Evolutionary conservation across 2,888 invertebrate species (phyloP).

Genomic region (Drosophila mettleri): DNA sequence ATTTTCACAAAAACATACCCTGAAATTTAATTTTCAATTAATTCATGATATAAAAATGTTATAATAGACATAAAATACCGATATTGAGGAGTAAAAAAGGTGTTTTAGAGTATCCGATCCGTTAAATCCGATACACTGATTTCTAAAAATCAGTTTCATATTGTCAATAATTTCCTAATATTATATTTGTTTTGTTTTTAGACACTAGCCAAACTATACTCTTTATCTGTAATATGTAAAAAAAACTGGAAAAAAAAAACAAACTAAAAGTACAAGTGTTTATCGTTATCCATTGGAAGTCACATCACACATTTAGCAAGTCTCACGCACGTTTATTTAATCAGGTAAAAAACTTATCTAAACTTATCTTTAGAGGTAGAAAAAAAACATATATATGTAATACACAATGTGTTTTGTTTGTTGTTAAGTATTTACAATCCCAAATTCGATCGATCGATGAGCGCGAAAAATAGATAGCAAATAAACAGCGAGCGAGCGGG

Average conservation of each 20-base stretch:
- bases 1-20: too few relatives aligned
- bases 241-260: too few relatives aligned
- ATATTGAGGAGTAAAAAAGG: too few relatives aligned
- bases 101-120: too few relatives aligned
- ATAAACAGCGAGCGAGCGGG: neutral
- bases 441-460: constrained; percentile 19
- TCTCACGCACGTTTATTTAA: constrained; percentile 53
- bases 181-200: neutral
- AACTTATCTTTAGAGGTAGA: constrained; percentile 1
- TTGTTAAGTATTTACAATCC: constrained; percentile 12
- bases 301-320: constrained; percentile 16
- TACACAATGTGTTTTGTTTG: neutral
- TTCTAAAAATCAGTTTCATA: too few relatives aligned
- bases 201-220: neutral
- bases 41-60: too few relatives aligned
- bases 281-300: constrained; percentile 17
- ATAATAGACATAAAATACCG: too few relatives aligned
- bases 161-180: neutral
- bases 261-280: constrained; percentile 4
- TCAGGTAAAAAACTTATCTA: constrained; percentile 16
- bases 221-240: neutral
- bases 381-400: neutral
- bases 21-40: too few relatives aligned
- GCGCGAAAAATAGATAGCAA: neutral
- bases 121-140: too few relatives aligned